Conservation (phyloP, 2,797 vertebrate species). For the Silurus aristotelis region DNA sequence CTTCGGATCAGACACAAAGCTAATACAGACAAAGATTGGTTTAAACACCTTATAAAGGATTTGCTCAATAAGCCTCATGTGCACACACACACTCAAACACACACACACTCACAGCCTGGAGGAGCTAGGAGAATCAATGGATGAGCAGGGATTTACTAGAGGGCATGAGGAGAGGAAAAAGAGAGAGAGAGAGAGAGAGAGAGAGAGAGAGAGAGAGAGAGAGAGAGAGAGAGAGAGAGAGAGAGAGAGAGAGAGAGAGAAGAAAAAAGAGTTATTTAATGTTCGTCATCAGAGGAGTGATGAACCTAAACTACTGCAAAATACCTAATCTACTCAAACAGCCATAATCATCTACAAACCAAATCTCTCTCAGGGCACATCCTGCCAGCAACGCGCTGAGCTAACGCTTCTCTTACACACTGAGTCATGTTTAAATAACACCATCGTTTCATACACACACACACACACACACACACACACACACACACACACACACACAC, state of each 20-base stretch:
- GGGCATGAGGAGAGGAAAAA: slow-evolving; percentile 47
- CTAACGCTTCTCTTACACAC: slow-evolving; percentile 26
- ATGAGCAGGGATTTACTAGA: slow-evolving; percentile 72
- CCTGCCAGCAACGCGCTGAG: slow-evolving; percentile 26
- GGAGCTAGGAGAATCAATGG: slow-evolving; percentile 70
- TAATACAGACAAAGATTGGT: slow-evolving; percentile 66
- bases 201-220: not conserved
- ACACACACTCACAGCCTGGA: slow-evolving; percentile 59
- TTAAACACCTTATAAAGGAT: slow-evolving; percentile 75
- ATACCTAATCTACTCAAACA: slow-evolving; percentile 52
- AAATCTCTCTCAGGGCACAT: slow-evolving; percentile 61
- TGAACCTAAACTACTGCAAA: slow-evolving; percentile 59
- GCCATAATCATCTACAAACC: slow-evolving; percentile 65
- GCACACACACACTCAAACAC: slow-evolving; percentile 33
- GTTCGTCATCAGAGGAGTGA: slow-evolving; percentile 65
- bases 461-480: slow-evolving; percentile 5
- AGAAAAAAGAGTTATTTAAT: slow-evolving; percentile 69
- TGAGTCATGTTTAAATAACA: slow-evolving; percentile 44
- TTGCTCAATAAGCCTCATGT: slow-evolving; percentile 72
- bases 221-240: not conserved
- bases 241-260: not conserved
- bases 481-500: slow-evolving; percentile 26
- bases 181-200: too few relatives aligned
- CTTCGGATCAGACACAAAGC: slow-evolving; percentile 60
- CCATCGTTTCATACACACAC: slow-evolving; percentile 20